These are phyloP conservation scores for Diarsia rubi DNA, from an alignment of 2,888 invertebrate species.

Conservation along the genomic window DNA sequence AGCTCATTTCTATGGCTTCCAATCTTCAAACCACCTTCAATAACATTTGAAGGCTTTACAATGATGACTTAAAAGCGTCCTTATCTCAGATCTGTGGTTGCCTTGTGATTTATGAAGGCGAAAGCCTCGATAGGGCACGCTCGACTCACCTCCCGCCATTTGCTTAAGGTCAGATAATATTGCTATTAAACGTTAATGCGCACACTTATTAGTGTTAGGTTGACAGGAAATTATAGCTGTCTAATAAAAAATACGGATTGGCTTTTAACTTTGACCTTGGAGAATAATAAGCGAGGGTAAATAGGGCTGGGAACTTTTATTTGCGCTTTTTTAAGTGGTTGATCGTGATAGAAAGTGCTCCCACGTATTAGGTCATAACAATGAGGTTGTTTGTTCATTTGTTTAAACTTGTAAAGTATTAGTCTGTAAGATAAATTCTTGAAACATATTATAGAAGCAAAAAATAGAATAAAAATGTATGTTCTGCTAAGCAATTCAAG, in stretches of 20 bases:
- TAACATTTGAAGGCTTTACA: conserved; percentile 68
- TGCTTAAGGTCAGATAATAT: conserved; percentile 48
- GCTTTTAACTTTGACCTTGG: conserved; percentile 41
- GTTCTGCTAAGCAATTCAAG: background rate
- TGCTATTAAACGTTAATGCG: conserved; percentile 50
- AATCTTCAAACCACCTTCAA: conserved; percentile 20
- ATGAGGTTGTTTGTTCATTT: background rate
- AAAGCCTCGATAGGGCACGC: conserved; percentile 66
- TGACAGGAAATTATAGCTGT: conserved; percentile 55
- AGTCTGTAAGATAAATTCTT: too few species aligned
- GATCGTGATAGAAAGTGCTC: background rate
- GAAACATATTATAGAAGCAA: background rate
- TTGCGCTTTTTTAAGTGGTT: background rate
- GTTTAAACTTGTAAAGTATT: background rate
- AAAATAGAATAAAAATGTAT: background rate
- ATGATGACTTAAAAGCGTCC: conserved; percentile 75
- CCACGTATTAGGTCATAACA: too few species aligned
- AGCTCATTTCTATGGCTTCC: background rate
- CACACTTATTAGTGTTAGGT: conserved; percentile 39
- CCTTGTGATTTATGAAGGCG: conserved; percentile 81
- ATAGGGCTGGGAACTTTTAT: conserved; percentile 5
- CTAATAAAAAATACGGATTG: conserved; percentile 47
- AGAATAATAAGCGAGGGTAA: conserved; percentile 9
- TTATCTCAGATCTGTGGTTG: conserved; percentile 80
- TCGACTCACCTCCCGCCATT: conserved; percentile 20